Evolutionary conservation across 2,797 vertebrate genomes (phyloP).

Genomic region (Rhinella marina): DNA sequence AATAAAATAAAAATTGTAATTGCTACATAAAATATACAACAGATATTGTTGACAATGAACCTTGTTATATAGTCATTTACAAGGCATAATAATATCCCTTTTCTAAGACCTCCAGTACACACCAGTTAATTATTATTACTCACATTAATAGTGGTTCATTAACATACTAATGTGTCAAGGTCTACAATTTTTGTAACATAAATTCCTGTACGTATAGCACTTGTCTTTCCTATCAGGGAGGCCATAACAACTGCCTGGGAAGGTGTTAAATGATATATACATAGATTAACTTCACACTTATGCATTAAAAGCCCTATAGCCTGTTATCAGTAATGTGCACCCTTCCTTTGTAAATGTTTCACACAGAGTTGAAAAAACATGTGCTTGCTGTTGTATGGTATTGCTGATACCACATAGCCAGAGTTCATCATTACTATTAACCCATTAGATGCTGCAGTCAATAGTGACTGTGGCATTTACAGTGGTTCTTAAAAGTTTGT

Average conservation of each 20-base stretch:
- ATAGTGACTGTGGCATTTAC: too few relatives aligned
- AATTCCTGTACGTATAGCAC: not conserved
- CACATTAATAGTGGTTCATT: not conserved
- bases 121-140: not conserved
- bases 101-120: not conserved
- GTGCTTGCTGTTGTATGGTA: not conserved
- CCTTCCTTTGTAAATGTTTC: not conserved
- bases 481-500: too few relatives aligned
- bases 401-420: not conserved
- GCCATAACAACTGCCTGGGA: not conserved
- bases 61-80: not conserved
- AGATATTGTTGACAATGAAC: not conserved
- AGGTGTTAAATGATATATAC: not conserved
- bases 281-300: slow-evolving; percentile 7
- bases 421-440: too few relatives aligned
- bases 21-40: too few relatives aligned
- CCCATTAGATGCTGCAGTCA: too few relatives aligned
- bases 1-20: too few relatives aligned
- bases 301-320: not conserved
- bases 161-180: not conserved
- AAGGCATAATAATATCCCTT: too few relatives aligned
- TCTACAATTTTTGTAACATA: not conserved
- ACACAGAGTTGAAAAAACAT: not conserved
- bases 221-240: not conserved
- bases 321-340: not conserved